Conservation (phyloP, 2,797 vertebrate species). For the Bryconaethiops microstoma region DNA sequence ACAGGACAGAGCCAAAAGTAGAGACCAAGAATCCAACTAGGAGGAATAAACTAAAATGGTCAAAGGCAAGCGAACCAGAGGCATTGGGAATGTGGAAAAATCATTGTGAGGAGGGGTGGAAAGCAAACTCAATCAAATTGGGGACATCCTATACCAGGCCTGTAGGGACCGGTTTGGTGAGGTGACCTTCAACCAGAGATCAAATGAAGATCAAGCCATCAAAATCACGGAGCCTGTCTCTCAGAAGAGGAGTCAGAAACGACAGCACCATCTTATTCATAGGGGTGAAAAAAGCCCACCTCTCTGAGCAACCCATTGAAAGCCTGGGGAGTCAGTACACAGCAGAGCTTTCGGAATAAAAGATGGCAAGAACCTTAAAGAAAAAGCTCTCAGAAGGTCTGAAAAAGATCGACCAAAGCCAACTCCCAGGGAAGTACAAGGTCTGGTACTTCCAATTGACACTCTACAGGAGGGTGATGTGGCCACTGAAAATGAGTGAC, state of each 20-base stretch:
- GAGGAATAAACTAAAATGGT: constrained; percentile 18
- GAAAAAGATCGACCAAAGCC: constrained; percentile 10
- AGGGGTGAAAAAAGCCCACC: constrained; percentile 15
- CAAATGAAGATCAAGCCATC: constrained; percentile 24
- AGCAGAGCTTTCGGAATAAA: constrained; percentile 28
- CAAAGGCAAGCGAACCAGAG: constrained; percentile 23
- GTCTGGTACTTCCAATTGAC: too few species aligned
- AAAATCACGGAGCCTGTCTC: too few species aligned
- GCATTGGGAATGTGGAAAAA: constrained; percentile 13
- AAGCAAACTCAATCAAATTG: constrained; percentile 17
- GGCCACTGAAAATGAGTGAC: constrained; percentile 2
- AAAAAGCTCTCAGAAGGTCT: constrained; percentile 15
- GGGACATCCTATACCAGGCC: constrained; percentile 26
- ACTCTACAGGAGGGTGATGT: constrained; percentile 23
- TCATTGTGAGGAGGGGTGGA: not conserved
- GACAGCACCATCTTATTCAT: constrained; percentile 15
- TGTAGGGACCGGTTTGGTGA: constrained; percentile 24
- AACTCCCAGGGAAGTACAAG: not conserved
- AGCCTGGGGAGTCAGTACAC: constrained; percentile 31
- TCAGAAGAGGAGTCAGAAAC: constrained; percentile 18
- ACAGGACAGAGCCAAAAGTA: constrained; percentile 22
- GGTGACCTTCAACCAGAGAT: constrained; percentile 6
- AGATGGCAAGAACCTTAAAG: not conserved
- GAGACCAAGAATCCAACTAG: constrained; percentile 6
- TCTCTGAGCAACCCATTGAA: constrained; percentile 16